Evolutionary conservation across 1,140 invertebrate species (phyloP), one percentile per base, ranked within the genome.

Genomic region (Anthonomus grandis): DNA sequence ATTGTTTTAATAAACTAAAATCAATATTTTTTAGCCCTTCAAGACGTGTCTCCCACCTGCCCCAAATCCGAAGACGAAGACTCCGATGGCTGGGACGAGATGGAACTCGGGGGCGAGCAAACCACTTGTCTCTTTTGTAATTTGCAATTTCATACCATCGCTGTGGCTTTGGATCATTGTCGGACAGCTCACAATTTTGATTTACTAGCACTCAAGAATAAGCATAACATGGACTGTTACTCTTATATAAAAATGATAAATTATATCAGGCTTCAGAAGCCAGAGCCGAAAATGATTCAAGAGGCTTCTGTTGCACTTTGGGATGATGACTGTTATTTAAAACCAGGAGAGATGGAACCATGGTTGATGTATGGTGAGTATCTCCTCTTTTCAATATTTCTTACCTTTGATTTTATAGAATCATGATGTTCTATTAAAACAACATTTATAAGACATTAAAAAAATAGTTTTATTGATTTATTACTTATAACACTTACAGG

Each of bases 191-290:
- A 95, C 66, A 77, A 78, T 42, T 87, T 95, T 67, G 82, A 87
- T 72, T 77, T 95, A 18, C 69, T 76, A 12, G 69, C 74, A 17
- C 76, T 91, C 27, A 87, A 88, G 71, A 68, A 71, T 0, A 86
- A 82, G 62, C 84, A 86, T 66, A 80, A 80, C 54, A 83, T 95
- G 77, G 90, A 94, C 69, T 86, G 84, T 65, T 90, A 93, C 73
- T 85, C 84, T 0, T 95, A 87, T 62, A 93, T 95, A 15, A 92
- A 91, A 72, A 75, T 95, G 61, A 85, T 95, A 10, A 95, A 95
- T 76, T 96, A 85, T 67, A 86, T 95, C 46, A 81, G 90, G 64
- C 76, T 73, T 22, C 76, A 84, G 46, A 83, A 84, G 63, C 69
- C 82, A 15, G 73, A 64, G n/a, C 75, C 79, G 25, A 71, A 83